Conservation (phyloP, 2,797 vertebrate genomes). For the Gymnoscopelus microlampas region DNA sequence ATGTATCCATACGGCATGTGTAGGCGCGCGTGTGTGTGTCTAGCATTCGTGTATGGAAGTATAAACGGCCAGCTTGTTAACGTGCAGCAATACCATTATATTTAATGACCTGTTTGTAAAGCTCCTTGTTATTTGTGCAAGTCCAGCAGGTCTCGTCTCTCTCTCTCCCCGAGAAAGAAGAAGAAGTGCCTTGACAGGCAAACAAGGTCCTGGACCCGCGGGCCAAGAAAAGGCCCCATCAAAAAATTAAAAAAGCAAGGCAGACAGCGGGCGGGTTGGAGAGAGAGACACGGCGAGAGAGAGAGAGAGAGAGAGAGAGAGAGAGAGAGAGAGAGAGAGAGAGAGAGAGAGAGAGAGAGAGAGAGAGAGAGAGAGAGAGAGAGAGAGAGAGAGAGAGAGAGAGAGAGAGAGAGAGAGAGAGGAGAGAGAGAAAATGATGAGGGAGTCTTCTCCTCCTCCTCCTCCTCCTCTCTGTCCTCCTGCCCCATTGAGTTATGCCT, state of each 20-base stretch:
- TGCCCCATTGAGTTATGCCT: constrained; percentile 81
- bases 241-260: constrained; percentile 40
- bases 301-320: constrained; percentile 27
- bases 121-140: constrained; percentile 42
- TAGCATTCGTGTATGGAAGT: constrained; percentile 2
- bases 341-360: too few species aligned
- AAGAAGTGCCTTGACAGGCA: constrained; percentile 28
- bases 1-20: constrained; percentile 18
- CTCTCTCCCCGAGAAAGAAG: neutral
- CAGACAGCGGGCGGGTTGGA: constrained; percentile 2
- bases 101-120: constrained; percentile 50
- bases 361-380: too few species aligned
- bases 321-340: too few species aligned
- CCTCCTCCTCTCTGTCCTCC: constrained; percentile 20
- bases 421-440: constrained; percentile 54
- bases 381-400: too few species aligned
- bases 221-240: constrained; percentile 51
- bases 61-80: constrained; percentile 42
- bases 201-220: constrained; percentile 13
- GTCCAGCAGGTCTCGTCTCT: constrained; percentile 42
- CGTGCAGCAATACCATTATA: constrained; percentile 49
- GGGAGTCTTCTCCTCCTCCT: constrained; percentile 38
- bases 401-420: too few species aligned
- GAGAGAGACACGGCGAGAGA: neutral
- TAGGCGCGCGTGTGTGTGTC: constrained; percentile 18